Percentiles rank a stretch among this genome's conserved stretches.
Conservation (phyloP, 2,888 invertebrate species). For the Papilio protenor region DNA sequence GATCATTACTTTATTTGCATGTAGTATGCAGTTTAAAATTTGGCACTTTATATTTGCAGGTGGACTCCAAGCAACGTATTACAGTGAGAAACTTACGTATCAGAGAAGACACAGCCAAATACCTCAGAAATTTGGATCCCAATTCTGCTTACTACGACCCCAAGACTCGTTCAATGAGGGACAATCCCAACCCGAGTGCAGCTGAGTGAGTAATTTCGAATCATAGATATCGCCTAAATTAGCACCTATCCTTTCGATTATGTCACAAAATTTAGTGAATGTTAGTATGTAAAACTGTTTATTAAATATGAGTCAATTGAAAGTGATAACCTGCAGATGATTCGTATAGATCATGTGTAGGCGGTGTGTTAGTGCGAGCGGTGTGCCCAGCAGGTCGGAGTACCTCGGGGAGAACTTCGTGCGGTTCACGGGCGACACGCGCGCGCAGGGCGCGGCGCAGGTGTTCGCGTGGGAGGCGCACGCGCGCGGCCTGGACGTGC, state of each 20-base stretch:
- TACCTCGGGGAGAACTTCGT: conserved; percentile 99
- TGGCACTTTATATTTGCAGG: conserved; percentile 68
- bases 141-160: conserved; percentile 99
- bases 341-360: too few species aligned
- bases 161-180: conserved; percentile 99
- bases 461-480: conserved; percentile 99
- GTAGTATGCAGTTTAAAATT: not conserved
- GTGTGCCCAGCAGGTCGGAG: conserved; percentile 74
- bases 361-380: not conserved
- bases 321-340: too few species aligned
- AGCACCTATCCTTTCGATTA: not conserved
- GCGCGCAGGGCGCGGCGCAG: conserved; percentile 95
- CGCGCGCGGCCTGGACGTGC: conserved; percentile 96
- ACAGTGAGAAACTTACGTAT: conserved; percentile 99
- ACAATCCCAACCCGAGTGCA: conserved; percentile 92
- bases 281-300: not conserved
- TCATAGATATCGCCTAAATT: not conserved
- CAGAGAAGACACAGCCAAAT: conserved; percentile 99
- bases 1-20: not conserved
- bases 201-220: conserved; percentile 82
- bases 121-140: conserved; percentile 97
- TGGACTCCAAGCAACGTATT: conserved; percentile 99
- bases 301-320: too few species aligned
- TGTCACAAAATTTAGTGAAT: not conserved
- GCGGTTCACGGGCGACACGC: conserved; percentile 97